phyloP scores from a whole-genome alignment of 2,888 invertebrate genomes.

The Linnaemya tessellans region DNA sequence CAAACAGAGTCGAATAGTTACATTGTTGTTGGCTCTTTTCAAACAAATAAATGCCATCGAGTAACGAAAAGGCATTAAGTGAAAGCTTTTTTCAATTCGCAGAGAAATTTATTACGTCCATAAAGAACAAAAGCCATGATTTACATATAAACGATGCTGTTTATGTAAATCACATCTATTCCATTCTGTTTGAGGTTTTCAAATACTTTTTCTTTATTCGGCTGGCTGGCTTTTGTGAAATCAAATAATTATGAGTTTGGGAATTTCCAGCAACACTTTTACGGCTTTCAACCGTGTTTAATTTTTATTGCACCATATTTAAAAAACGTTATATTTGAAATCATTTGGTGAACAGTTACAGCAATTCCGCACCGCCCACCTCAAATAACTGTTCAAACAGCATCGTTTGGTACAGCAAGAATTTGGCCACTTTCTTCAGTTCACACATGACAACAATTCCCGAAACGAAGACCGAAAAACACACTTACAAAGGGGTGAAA shows the following conservation, averaged over 20 bases:
- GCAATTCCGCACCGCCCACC: too few relatives aligned
- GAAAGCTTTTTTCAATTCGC: constrained; percentile 43
- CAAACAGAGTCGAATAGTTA: not conserved
- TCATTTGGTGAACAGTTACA: not conserved
- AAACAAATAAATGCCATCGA: constrained; percentile 23
- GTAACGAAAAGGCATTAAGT: constrained; percentile 7
- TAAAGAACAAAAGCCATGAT: constrained; percentile 44
- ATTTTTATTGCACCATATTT: not conserved
- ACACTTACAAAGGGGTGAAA: not conserved
- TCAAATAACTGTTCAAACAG: too few relatives aligned
- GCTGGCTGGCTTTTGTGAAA: not conserved
- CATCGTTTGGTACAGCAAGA: not conserved
- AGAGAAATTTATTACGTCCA: constrained; percentile 44
- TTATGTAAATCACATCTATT: constrained; percentile 4
- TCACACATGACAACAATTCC: not conserved
- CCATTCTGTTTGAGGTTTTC: not conserved
- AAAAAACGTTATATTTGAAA: not conserved
- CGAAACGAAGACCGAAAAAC: too few relatives aligned
- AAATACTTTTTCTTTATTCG: not conserved
- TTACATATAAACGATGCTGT: constrained; percentile 41
- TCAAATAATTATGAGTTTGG: constrained; percentile 1
- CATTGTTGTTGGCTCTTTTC: not conserved
- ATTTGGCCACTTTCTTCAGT: not conserved
- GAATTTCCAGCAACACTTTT: constrained; percentile 9
- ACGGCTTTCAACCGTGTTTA: not conserved